Base-by-base conservation (phyloP, 2,888 invertebrate species). In the Zootermopsis nevadensis region DNA sequence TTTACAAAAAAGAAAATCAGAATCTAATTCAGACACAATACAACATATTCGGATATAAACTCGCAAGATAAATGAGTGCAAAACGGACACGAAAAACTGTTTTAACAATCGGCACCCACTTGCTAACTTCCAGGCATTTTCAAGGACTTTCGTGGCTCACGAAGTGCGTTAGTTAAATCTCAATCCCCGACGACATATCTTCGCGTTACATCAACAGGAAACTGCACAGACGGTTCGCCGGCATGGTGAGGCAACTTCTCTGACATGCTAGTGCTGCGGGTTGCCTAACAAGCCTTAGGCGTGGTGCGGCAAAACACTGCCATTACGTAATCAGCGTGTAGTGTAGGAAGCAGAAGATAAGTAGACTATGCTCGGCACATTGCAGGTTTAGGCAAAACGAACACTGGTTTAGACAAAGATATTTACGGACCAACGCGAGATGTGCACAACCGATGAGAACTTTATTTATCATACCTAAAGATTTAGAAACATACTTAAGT, bases 191-290 rank as follows among this genome's bases (percentile, higher is more conserved):
- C 60, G 8, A 8, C 60, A 27, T 12, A n/a, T 10, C 27, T n/a
- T 12, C 8, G 10, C n/a, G 6, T 60, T 27, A 12, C 60, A 60
- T n/a, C 27, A 60, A 60, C 60, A 60, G 60, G 60, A 60, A 60
- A 60, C n/a, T 27, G n/a, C 1, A 2, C 10, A 8, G 60, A n/a
- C 60, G n/a, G n/a, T 74, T 24, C 74, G 74, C 74, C 74, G 74
- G 22, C 7, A n/a, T 24, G 3, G n/a, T 7, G 35, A 22, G 74
- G 74, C 74, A 74, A 38, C 74, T 74, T 74, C 74, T 74, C 74
- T 4, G 22, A 35, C 74, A 10, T 6, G 24, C 10, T 0, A 2
- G 74, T 38, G 1, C 19, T 24, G 74, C 74, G 8, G 38, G 74
- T 38, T n/a, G 74, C 24, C 38, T 74, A 74, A n/a, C 3, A 24